Base-by-base conservation (phyloP, 1,140 invertebrate genomes). In the Psix sp. region DNA sequence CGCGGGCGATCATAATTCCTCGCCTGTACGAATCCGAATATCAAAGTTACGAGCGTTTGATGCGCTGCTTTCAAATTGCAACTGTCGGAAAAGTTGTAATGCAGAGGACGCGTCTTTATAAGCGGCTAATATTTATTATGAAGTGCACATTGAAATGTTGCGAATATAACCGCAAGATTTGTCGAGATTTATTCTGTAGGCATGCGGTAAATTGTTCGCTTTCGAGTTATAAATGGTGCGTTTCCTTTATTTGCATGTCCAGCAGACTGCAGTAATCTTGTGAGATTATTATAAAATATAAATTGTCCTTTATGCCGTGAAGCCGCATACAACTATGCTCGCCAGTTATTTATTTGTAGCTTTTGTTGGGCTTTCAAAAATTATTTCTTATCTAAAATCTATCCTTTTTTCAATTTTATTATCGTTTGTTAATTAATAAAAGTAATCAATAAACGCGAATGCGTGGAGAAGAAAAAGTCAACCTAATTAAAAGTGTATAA, bases 91-190 rank as follows among this genome's bases (percentile, higher is more conserved):
- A 65, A 66, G 49, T 18, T 42, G 42, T 42, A 42, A 62, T 36
- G 42, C 31, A 42, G 45, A 40, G 15, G 26, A 29, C 42, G 42
- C 40, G 40, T 56, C 42, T 39, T 67, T 67, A 57, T 43, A 67
- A 57, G 57, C 52, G 24, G 31, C 45, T 67, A 29, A 59, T 67
- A 59, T 57, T 67, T 67, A 67, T 67, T 59, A 59, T 57, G 52
- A 57, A 40, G 36, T 31, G 63, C 31, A 51, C 52, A 57, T 51
- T 67, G 63, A 57, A 67, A 67, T 38, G 63, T 45, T 57, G 46
- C 52, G 51, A 67, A 67, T 67, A 59, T 57, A 67, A 67, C 52
- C 52, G 45, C 45, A 45, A 67, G 63, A 67, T 59, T 67, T 31
- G 52, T 59, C 39, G 65, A 52, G 52, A 68, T 68, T 68, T 68